Conservation (phyloP, 2,797 vertebrate species). For the Cyclopterus lumpus region DNA sequence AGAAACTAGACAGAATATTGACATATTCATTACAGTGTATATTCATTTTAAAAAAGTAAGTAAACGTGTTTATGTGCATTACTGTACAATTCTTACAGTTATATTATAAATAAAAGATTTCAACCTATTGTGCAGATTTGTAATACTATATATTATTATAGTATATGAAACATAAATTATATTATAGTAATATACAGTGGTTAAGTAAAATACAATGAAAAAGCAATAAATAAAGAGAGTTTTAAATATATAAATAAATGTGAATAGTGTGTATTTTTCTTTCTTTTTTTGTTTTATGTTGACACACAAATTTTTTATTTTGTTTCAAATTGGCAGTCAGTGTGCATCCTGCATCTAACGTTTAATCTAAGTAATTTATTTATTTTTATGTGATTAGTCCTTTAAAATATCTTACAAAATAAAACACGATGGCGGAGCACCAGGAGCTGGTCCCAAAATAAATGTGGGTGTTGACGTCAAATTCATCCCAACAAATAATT, state of each 20-base stretch:
- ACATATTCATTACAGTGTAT: not conserved
- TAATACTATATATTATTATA: not conserved
- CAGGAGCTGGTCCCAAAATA: too few species aligned
- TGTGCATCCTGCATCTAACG: too few species aligned
- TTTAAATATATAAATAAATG: too few species aligned
- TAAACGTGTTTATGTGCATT: not conserved
- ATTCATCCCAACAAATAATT: not conserved
- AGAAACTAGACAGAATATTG: not conserved
- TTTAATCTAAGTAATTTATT: too few species aligned
- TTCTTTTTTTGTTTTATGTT: too few species aligned
- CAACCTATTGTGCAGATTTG: not conserved
- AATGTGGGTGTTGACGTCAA: too few species aligned
- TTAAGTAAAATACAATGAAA: not conserved
- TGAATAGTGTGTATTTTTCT: too few species aligned
- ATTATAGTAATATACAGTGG: not conserved
- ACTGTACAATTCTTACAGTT: not conserved
- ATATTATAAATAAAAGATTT: accelerated
- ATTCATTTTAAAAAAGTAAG: not conserved
- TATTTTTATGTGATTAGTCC: not conserved
- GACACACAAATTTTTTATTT: too few species aligned
- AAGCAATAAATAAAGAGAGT: not conserved
- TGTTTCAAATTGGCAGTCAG: too few species aligned
- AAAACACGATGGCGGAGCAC: not conserved
- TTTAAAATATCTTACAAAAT: not conserved
- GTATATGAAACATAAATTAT: not conserved